Conservation (phyloP, 1,140 invertebrate species). For the Cryptotermes secundus region DNA sequence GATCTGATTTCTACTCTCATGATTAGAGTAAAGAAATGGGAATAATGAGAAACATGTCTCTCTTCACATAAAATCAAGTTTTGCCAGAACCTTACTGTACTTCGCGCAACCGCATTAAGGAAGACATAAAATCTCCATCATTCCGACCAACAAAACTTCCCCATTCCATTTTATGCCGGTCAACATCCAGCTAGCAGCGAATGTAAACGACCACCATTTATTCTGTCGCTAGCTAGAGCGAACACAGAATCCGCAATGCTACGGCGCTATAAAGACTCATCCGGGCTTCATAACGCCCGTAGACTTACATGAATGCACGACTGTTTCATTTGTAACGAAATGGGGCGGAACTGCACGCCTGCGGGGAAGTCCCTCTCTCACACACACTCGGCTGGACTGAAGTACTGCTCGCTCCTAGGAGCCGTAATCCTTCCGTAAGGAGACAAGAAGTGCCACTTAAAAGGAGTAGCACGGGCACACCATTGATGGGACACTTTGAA, state of each 20-base stretch:
- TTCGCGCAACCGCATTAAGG: background rate
- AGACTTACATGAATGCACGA: conserved; percentile 10
- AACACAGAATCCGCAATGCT: conserved; percentile 51
- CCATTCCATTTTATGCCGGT: background rate
- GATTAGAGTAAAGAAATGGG: too few species aligned
- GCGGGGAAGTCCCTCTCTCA: conserved; percentile 36
- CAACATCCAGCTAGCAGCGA: background rate
- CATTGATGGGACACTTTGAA: background rate
- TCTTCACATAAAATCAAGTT: background rate
- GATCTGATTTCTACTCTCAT: too few species aligned
- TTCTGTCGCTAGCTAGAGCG: background rate
- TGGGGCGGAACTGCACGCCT: conserved; percentile 39
- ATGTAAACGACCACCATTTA: background rate
- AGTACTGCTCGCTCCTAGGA: background rate
- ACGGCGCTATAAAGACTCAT: conserved; percentile 41
- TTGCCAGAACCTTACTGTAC: background rate
- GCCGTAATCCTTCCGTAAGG: background rate
- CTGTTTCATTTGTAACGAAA: conserved; percentile 16
- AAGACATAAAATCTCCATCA: background rate
- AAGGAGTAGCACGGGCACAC: background rate
- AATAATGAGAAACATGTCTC: too few species aligned
- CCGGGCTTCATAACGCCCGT: conserved; percentile 34
- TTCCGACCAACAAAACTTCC: background rate
- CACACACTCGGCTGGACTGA: background rate
- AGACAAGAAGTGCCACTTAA: background rate